These are phyloP conservation scores for Anabas testudineus DNA, from an alignment of 2,797 vertebrate genomes.

Conservation along the genomic window DNA sequence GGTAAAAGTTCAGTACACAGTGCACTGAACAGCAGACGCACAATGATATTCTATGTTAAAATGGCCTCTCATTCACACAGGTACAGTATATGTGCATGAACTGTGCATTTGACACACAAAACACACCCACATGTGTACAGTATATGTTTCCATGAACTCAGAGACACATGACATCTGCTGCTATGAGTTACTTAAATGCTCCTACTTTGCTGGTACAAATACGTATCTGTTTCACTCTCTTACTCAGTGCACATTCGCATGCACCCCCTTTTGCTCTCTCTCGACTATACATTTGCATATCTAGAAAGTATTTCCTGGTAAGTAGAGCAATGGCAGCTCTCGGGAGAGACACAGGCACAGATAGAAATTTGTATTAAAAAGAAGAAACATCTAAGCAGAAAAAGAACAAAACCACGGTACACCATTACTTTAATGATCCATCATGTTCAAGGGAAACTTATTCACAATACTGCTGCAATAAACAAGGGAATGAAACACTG, in stretches of 20 bases:
- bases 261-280: slow-evolving; percentile 40
- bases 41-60: slow-evolving; percentile 19
- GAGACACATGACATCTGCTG: slow-evolving; percentile 16
- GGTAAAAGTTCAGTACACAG: neutral
- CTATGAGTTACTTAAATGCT: slow-evolving; percentile 49
- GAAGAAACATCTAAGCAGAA: slow-evolving; percentile 81
- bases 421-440: slow-evolving; percentile 86
- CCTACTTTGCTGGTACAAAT: slow-evolving; percentile 47
- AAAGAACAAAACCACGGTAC: slow-evolving; percentile 85
- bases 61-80: no score
- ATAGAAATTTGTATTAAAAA: slow-evolving; percentile 81
- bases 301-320: slow-evolving; percentile 86
- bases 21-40: slow-evolving; percentile 22
- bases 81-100: slow-evolving; percentile 26
- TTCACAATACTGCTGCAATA: slow-evolving; percentile 78
- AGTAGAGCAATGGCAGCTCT: slow-evolving; percentile 84
- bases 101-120: slow-evolving; percentile 37
- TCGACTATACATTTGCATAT: slow-evolving; percentile 80
- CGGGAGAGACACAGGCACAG: slow-evolving; percentile 80
- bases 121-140: slow-evolving; percentile 24
- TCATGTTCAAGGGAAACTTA: slow-evolving; percentile 83
- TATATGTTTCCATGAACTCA: slow-evolving; percentile 24
- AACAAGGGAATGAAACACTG: slow-evolving; percentile 79
- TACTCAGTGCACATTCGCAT: slow-evolving; percentile 16
- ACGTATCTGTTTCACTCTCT: slow-evolving; percentile 20